Percentiles rank a stretch among this genome's conserved stretches.
Conservation (phyloP, 2,888 invertebrate species). For the Patella caerulea region DNA sequence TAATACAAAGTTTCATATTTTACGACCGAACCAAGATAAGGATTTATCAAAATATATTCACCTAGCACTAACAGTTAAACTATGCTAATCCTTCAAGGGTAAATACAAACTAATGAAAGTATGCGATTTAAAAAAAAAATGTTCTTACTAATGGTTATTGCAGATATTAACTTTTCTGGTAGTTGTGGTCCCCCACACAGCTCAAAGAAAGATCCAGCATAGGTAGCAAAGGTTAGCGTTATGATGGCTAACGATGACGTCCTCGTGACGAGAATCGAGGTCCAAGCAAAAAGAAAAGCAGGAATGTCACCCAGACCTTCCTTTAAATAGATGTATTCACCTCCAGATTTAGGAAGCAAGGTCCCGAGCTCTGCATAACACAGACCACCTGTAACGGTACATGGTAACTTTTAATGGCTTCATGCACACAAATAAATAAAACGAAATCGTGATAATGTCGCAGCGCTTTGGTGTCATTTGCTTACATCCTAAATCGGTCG, state of each 20-base stretch:
- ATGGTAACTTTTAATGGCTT: neutral
- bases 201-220: conserved; percentile 61
- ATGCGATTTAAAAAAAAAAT: too few species aligned
- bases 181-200: conserved; percentile 54
- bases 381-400: conserved; percentile 76
- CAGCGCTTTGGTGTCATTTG: too few species aligned
- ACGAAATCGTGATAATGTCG: too few species aligned
- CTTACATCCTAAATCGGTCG: too few species aligned
- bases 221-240: conserved; percentile 68
- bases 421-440: too few species aligned
- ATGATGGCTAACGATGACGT: conserved; percentile 68
- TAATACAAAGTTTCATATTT: too few species aligned
- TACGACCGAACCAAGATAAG: too few species aligned
- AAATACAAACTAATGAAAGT: too few species aligned
- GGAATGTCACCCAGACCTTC: conserved; percentile 72
- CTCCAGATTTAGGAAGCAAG: conserved; percentile 83
- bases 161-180: conserved; percentile 54
- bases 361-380: conserved; percentile 86
- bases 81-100: too few species aligned
- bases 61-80: too few species aligned
- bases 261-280: conserved; percentile 39
- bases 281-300: conserved; percentile 75
- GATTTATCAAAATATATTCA: too few species aligned
- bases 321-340: conserved; percentile 81
- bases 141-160: conserved; percentile 56